phyloP scores from a whole-genome alignment of 2,797 vertebrate genomes.

The Amblyraja radiata region DNA sequence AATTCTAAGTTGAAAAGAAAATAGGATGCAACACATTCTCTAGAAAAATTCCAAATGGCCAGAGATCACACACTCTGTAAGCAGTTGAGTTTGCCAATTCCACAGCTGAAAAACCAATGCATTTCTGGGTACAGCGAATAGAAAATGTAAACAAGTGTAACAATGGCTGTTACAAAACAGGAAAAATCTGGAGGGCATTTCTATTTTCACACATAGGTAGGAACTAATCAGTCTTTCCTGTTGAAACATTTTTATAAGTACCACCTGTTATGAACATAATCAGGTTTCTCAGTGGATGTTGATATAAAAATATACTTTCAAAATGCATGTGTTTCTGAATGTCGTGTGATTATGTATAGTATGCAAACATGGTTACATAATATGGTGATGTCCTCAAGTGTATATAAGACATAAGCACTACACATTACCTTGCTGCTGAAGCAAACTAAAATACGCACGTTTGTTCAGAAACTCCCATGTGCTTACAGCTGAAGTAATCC shows the following conservation, averaged over 20 bases:
- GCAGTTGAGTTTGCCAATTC: not conserved
- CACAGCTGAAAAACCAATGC: not conserved
- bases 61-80: not conserved
- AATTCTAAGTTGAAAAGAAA: not conserved
- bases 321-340: too few relatives aligned
- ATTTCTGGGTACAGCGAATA: not conserved
- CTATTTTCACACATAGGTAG: not conserved
- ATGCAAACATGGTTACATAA: too few relatives aligned
- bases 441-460: too few relatives aligned
- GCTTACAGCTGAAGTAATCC: too few relatives aligned
- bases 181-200: not conserved
- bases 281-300: not conserved
- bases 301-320: not conserved
- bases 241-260: not conserved
- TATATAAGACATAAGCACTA: too few relatives aligned
- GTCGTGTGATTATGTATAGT: too few relatives aligned
- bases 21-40: not conserved
- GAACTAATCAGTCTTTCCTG: conserved; percentile 13
- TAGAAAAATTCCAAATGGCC: not conserved
- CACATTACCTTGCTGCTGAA: too few relatives aligned
- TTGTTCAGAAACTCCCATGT: too few relatives aligned
- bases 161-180: conserved; percentile 10
- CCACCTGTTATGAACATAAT: conserved; percentile 4
- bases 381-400: too few relatives aligned
- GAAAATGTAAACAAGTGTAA: conserved; percentile 7